These are phyloP conservation scores for Felis chaus DNA, from an alignment of 2,113 vertebrate genomes.

Conservation along the genomic window DNA sequence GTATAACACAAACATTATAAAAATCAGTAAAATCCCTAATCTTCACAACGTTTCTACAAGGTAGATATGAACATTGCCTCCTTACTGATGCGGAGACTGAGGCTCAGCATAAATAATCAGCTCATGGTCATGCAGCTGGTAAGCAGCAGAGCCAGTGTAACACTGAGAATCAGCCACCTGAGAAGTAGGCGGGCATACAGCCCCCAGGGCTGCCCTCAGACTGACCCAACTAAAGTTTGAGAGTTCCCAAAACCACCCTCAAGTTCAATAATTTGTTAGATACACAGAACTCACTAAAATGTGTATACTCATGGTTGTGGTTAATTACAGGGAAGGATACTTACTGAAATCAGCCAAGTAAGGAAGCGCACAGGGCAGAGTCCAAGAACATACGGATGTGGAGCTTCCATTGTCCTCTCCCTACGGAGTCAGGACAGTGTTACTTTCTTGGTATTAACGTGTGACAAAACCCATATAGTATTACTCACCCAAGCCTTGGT, in stretches of 20 bases:
- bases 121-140: background rate
- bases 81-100: background rate
- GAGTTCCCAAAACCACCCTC: background rate
- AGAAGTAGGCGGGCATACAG: background rate
- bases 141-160: background rate
- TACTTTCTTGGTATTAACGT: background rate
- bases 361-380: background rate
- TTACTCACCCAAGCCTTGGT: background rate
- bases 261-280: background rate
- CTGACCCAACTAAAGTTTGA: background rate
- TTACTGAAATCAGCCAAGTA: background rate
- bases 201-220: background rate
- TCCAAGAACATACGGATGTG: background rate
- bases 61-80: too few relatives aligned
- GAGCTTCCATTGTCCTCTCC: background rate
- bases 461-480: rapidly evolving
- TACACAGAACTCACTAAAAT: background rate
- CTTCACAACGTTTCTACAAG: background rate
- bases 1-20: background rate
- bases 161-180: background rate
- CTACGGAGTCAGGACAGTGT: background rate
- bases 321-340: background rate
- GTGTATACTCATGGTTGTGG: background rate
- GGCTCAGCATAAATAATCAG: background rate
- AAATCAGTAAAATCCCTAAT: background rate